Base-by-base conservation (phyloP, 2,888 invertebrate genomes). In the Nemoura dubitans region DNA sequence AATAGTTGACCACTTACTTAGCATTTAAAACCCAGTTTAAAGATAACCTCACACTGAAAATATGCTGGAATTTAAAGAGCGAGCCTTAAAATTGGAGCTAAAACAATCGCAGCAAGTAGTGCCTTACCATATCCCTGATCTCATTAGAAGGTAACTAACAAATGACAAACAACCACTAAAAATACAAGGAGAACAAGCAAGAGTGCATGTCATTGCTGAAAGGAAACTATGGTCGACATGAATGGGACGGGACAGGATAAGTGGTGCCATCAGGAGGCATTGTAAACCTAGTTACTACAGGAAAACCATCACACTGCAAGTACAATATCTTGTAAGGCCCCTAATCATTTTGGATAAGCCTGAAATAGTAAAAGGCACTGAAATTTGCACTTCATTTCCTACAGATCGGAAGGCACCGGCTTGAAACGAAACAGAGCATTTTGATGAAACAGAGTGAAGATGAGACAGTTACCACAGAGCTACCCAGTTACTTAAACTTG, bases 401-500 rank as follows among this genome's bases (percentile, higher is more conserved):
- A 84, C 84, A 84, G 84, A 83, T 84, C 59, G 59, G 59, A 76
- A 59, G 42, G 85, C 81, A 87, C 78, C 43, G 30, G 59, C 59
- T 59, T 59, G 83, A 83, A 85, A 26, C 76, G 28, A 80, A 87
- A 87, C 84, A 86, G 59, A 59, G 59, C 59, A 59, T 59, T 88
- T 87, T 86, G 81, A 84, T 76, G 83, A 76, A 82, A 83, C 85
- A 83, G 36, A n/a, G 25, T 16, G 81, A 25, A 82, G 26, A 59
- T 26, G 26, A 78, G 42, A 83, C 76, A 29, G 83, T 86, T 76
- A 86, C 86, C 83, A 88, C 87, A 76, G 78, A 30, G 43, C 85
- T 88, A 88, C 86, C 87, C 88, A 89, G 89, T 89, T 89, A 89
- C 89, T 88, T 81, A 83, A 88, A 89, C 89, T 89, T 89, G 89